A percentile compares a stretch with the other conserved stretches of the same genome.
phyloP scores from a whole-genome alignment of 1,140 invertebrate genomes.

The Melitaea cinxia region DNA sequence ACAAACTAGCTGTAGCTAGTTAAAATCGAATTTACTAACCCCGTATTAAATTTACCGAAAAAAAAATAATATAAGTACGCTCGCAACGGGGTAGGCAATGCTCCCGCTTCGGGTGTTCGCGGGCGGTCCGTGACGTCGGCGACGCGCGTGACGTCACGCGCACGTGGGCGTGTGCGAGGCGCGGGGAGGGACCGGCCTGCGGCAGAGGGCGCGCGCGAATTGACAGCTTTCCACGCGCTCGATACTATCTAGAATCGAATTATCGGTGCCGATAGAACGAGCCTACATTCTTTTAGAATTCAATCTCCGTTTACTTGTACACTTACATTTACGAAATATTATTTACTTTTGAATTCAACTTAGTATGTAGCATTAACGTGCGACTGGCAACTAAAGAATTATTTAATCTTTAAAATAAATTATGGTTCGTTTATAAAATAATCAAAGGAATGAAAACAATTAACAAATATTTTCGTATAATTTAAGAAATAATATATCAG shows the following conservation, averaged over 20 bases:
- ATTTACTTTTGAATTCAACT: too few species aligned
- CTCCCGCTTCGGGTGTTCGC: slow-evolving; percentile 40
- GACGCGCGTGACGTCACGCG: slow-evolving; percentile 70
- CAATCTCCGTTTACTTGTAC: too few species aligned
- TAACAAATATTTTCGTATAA: too few species aligned
- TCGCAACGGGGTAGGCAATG: slow-evolving; percentile 29
- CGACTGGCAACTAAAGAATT: too few species aligned
- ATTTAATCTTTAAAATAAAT: too few species aligned
- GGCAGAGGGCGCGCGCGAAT: slow-evolving; percentile 60
- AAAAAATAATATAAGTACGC: not conserved
- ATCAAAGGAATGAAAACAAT: too few species aligned
- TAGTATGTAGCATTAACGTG: too few species aligned
- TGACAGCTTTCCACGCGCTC: slow-evolving; percentile 72
- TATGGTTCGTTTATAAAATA: too few species aligned
- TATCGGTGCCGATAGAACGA: slow-evolving; percentile 41
- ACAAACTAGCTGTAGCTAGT: too few species aligned
- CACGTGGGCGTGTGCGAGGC: slow-evolving; percentile 70
- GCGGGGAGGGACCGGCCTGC: slow-evolving; percentile 41
- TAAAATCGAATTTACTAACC: not conserved
- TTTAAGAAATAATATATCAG: too few species aligned
- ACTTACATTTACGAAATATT: not conserved
- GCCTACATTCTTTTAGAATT: not conserved
- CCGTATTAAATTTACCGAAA: not conserved
- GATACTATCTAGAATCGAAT: slow-evolving; percentile 74
- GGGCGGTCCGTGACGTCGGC: slow-evolving; percentile 62